Evolutionary conservation across 2,888 invertebrate species (phyloP).

Genomic region (Leptinotarsa haldemani): DNA sequence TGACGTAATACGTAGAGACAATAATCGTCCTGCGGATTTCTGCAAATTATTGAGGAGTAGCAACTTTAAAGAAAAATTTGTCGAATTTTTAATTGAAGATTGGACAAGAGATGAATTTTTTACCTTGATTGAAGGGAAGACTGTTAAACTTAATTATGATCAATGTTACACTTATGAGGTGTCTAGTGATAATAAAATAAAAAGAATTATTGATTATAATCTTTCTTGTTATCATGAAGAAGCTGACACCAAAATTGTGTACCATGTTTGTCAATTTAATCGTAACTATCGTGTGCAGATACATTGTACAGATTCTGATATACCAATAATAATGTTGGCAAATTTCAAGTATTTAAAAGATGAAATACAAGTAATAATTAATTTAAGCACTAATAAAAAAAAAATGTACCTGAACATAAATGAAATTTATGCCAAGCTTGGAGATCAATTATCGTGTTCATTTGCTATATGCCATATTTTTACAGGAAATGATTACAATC

Average conservation of each 20-base stretch:
- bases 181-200: constrained; percentile 44
- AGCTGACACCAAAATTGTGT: constrained; percentile 52
- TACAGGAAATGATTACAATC: constrained; percentile 30
- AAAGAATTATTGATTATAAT: constrained; percentile 44
- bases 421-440: constrained; percentile 25
- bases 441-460: constrained; percentile 23
- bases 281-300: constrained; percentile 46
- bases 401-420: constrained; percentile 23
- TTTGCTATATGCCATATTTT: constrained; percentile 33
- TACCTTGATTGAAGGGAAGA: constrained; percentile 42
- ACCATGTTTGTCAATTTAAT: constrained; percentile 46
- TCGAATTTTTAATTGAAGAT: constrained; percentile 52
- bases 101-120: constrained; percentile 45
- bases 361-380: constrained; percentile 24
- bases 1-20: constrained; percentile 45
- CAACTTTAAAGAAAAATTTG: constrained; percentile 52
- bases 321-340: constrained; percentile 36
- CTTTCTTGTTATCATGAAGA: constrained; percentile 47
- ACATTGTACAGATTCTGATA: constrained; percentile 37
- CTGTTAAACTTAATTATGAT: constrained; percentile 48
- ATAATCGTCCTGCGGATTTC: constrained; percentile 52
- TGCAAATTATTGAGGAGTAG: constrained; percentile 50
- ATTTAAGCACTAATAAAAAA: constrained; percentile 15
- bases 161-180: constrained; percentile 46
- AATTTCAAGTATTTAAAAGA: constrained; percentile 33